Base-by-base conservation (phyloP, 2,888 invertebrate genomes). In the Lepidocyrtinus sp. region DNA sequence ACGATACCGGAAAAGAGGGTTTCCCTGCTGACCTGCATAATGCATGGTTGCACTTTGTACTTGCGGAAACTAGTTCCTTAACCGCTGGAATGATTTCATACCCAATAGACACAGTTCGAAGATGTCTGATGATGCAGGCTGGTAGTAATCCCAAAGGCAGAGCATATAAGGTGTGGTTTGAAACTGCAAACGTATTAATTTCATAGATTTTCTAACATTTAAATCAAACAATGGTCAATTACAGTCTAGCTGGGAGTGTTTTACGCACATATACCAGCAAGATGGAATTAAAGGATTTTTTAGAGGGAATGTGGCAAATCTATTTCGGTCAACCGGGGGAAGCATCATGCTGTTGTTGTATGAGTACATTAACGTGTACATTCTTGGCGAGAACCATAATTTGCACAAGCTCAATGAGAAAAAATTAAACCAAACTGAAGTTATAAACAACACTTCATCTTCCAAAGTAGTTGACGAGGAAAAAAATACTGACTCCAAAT, bases 101-200 rank as follows among this genome's bases (percentile, higher is more conserved):
- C 55, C 83, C 83, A 1, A 21, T 82, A 2, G 85, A 85, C 59
- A 85, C 83, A 3, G 82, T 85, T 21, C 46, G 85, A 0, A 67
- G 85, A 50, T 61, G 67, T 15, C 77, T 85, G 78, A 85, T 85
- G 83, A 69, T 83, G 70, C 75, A 84, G 17, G 72, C 59, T 55
- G 22, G 62, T 2, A 62, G 25, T 17, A 62, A 62, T 62, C 25
- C 62, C 2, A 62, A 7, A 17, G 62, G 62, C n/a, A 62, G 22
- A 24, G 5, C 15, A 19, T 19, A 24, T 7, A 15, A 24, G 62
- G 62, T 22, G 21, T 25, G n/a, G 2, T 24, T 25, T 65, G 26
- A 9, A 12, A n/a, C 27, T n/a, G n/a, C 19, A 65, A 25, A 27
- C 3, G n/a, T 19, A 24, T 68, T 7, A 15, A 55, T 17, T 27